A percentile compares a stretch with the other conserved stretches of the same genome.
Evolutionary conservation across 1,140 invertebrate genomes (phyloP).

Genomic region (Macrobrachium rosenbergii): DNA sequence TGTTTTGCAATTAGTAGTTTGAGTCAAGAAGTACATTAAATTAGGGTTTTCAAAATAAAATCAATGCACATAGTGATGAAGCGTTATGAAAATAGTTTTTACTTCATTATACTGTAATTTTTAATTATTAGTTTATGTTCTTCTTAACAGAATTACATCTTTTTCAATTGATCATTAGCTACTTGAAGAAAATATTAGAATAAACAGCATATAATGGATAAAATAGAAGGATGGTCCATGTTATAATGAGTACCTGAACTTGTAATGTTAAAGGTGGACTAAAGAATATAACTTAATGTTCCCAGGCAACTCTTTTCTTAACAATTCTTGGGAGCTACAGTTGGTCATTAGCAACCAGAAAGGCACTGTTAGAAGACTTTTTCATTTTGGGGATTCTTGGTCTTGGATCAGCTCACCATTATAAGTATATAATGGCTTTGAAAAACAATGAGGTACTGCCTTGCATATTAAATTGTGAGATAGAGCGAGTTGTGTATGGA

Average conservation of each 20-base stretch:
- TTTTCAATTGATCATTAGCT: too few relatives aligned
- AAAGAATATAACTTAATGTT: not conserved
- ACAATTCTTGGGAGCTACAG: slow-evolving; percentile 2
- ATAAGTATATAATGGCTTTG: not conserved
- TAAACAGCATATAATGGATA: too few relatives aligned
- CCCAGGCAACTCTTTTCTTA: not conserved
- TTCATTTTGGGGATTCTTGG: slow-evolving; percentile 30
- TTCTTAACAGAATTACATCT: not conserved
- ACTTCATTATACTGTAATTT: too few relatives aligned
- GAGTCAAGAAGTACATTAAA: too few relatives aligned
- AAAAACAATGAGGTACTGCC: not conserved
- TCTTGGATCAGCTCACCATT: slow-evolving; percentile 12
- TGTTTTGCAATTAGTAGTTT: too few relatives aligned
- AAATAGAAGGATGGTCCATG: not conserved
- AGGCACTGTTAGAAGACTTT: slow-evolving; percentile 16
- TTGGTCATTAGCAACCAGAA: slow-evolving; percentile 17
- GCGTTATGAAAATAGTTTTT: too few relatives aligned
- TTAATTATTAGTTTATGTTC: too few relatives aligned
- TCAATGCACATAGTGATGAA: too few relatives aligned
- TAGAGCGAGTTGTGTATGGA: too few relatives aligned
- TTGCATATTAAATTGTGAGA: too few relatives aligned
- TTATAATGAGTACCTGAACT: not conserved
- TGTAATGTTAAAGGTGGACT: not conserved
- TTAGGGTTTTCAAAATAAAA: too few relatives aligned
- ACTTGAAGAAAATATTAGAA: too few relatives aligned